Evolutionary conservation across 1,140 invertebrate genomes (phyloP).

Genomic region (Andricus grossulariae): DNA sequence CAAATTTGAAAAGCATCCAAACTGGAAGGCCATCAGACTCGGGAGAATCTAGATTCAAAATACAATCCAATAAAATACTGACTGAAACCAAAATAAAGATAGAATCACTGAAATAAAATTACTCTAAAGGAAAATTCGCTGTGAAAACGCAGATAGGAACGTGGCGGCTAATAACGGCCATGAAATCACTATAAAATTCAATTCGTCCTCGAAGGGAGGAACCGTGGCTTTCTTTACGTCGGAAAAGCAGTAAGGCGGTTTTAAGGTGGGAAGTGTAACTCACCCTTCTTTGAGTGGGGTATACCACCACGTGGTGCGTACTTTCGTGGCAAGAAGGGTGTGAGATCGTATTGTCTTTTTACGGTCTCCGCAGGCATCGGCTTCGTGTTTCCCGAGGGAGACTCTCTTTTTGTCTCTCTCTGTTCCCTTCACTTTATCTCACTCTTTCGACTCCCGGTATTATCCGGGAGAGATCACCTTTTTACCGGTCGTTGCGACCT

Average conservation of each 20-base stretch:
- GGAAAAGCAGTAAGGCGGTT: constrained; percentile 30
- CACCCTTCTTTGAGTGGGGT: constrained; percentile 25
- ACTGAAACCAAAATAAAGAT: neutral
- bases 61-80: too few species aligned
- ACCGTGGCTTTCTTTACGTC: constrained; percentile 29
- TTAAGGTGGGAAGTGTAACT: constrained; percentile 24
- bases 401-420: constrained; percentile 47
- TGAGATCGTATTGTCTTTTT: constrained; percentile 72
- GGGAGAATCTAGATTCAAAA: too few species aligned
- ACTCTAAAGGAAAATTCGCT: constrained; percentile 22
- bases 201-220: constrained; percentile 21
- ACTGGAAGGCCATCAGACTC: too few species aligned
- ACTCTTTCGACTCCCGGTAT: constrained; percentile 55
- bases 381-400: constrained; percentile 59
- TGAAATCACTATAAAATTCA: constrained; percentile 35
- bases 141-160: constrained; percentile 22
- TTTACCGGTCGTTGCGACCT: constrained; percentile 76
- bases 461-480: constrained; percentile 73
- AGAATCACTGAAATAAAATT: neutral
- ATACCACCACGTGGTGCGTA: constrained; percentile 30
- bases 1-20: too few species aligned
- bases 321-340: constrained; percentile 56
- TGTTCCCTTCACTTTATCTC: constrained; percentile 43
- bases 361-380: constrained; percentile 62
- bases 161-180: constrained; percentile 29